Evolutionary conservation across 2,113 vertebrate species (phyloP).

Genomic region (Aptenodytes patagonicus): DNA sequence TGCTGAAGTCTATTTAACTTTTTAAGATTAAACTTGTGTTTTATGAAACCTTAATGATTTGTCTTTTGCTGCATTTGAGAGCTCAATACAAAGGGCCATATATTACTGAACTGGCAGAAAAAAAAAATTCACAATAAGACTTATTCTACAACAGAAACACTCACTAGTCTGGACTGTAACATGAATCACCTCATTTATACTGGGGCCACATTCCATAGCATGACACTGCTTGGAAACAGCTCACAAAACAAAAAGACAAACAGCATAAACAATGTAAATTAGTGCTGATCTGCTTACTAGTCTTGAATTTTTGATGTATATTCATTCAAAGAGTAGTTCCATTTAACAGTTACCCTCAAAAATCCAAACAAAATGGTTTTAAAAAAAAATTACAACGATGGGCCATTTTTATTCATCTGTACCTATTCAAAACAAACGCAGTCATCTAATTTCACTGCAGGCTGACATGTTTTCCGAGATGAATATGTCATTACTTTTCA

Average conservation of each 20-base stretch:
- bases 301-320: neutral
- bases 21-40: neutral
- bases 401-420: neutral
- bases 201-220: neutral
- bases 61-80: neutral
- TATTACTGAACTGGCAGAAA: neutral
- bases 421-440: constrained; percentile 21
- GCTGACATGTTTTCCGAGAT: constrained; percentile 2
- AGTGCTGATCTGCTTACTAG: neutral
- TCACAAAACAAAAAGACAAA: neutral
- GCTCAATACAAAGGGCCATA: neutral
- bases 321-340: neutral
- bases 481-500: neutral
- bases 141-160: neutral
- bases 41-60: neutral
- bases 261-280: neutral
- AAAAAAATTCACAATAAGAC: neutral
- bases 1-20: neutral
- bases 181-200: neutral
- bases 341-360: neutral
- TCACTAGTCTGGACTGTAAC: neutral
- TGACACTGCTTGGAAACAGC: neutral
- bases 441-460: neutral
- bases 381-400: neutral
- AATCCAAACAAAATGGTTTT: neutral